Base-by-base conservation (phyloP, 2,888 invertebrate species). In the Diaperis boleti region DNA sequence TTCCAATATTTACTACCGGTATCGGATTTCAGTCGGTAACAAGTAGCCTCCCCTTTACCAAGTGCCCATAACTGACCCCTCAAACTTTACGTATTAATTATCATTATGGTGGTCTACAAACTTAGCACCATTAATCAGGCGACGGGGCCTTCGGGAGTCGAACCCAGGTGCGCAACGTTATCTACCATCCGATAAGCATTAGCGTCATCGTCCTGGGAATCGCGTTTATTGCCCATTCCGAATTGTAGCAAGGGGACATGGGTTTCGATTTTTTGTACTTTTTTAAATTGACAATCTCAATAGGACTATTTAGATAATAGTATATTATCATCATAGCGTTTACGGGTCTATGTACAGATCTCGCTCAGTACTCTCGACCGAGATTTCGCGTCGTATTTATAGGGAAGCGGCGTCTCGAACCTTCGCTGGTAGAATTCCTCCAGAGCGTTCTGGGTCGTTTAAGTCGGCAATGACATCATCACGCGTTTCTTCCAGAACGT, bases 1-100 rank as follows among this genome's bases (percentile, higher is more conserved):
- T 44, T 55, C 55, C 55, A 44, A 57, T 57, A 57, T 57, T 47
- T 47, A 47, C 55, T 55, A 29, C 55, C 37, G 52, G 41, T 42
- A 55, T 56, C 37, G 45, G 39, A 56, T 41, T 45, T 45, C 37
- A 45, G 45, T 45, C 29, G 56, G 55, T 42, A 42, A 55, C 35
- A 45, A 10, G 13, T 39, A 17, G 7, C 42, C 44, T 10, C 26
- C 42, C 33, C 42, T 37, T 42, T 7, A 35, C 35, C 47, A 57
- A 64, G 41, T 62, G 56, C 37, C 65, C 62, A 59, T 45, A 65
- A 45, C 59, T 59, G 59, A 52, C 67, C 67, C 66, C 20, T 31
- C 59, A 44, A 60, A 66, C 66, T 66, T 66, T 66, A 63, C 63
- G 62, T 71, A 71, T 69, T 71, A 71, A 71, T 69, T 69, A 69